These are phyloP conservation scores for Intellagama lesueurii DNA, from an alignment of 2,797 vertebrate species.

Conservation along the genomic window DNA sequence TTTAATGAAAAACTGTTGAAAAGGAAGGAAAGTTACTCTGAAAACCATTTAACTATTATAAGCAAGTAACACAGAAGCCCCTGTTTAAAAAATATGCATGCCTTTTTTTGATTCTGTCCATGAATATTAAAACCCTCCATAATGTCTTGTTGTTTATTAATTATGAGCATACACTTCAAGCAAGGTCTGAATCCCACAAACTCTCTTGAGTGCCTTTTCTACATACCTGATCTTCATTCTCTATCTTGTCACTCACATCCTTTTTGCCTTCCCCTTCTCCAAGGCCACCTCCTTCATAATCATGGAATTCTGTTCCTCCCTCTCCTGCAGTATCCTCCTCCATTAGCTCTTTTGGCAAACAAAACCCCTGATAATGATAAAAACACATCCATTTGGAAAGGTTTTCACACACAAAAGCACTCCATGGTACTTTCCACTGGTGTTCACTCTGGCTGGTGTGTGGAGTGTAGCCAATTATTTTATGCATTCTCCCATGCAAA, in stretches of 20 bases:
- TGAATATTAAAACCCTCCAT: neutral
- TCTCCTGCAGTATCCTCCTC: conserved; percentile 87
- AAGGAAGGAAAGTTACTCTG: neutral
- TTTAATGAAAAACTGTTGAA: neutral
- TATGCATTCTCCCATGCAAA: neutral
- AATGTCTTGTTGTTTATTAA: neutral
- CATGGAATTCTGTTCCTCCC: conserved; percentile 91
- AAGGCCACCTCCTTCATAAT: conserved; percentile 93
- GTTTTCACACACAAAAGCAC: neutral
- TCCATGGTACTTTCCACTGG: neutral
- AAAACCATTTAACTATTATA: conserved; percentile 4
- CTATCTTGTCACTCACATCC: conserved; percentile 96
- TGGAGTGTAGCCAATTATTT: neutral
- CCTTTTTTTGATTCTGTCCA: neutral
- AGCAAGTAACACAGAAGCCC: neutral
- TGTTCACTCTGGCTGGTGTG: no score
- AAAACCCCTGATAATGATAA: conserved; percentile 87
- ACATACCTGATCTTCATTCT: conserved; percentile 95
- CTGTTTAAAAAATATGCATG: neutral
- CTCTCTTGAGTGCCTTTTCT: neutral
- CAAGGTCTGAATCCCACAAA: neutral
- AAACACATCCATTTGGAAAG: neutral
- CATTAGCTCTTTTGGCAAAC: conserved; percentile 92
- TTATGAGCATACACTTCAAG: neutral
- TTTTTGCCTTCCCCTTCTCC: conserved; percentile 95